Conservation (phyloP, 2,797 vertebrate species). For the Furcifer pardalis region DNA sequence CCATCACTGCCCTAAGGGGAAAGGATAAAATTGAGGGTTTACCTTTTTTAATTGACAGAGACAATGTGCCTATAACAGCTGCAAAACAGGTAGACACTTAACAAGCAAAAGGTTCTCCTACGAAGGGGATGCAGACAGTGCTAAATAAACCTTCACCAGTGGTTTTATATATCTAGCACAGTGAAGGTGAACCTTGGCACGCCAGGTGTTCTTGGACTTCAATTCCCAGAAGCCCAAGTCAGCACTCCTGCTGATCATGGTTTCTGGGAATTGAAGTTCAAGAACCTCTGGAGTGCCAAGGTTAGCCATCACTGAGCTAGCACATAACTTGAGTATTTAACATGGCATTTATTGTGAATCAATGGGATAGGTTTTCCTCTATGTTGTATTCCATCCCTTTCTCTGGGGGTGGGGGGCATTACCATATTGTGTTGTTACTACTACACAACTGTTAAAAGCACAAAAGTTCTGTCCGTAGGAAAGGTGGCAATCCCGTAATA, state of each 20-base stretch:
- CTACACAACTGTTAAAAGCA: background rate
- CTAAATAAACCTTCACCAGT: background rate
- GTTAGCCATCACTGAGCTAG: too few relatives aligned
- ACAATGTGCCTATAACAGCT: background rate
- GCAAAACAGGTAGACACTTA: background rate
- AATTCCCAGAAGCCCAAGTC: too few relatives aligned
- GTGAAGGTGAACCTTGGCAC: too few relatives aligned
- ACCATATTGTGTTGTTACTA: background rate
- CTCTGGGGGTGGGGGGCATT: background rate
- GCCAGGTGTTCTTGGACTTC: too few relatives aligned
- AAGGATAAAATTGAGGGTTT: background rate
- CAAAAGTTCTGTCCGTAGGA: background rate
- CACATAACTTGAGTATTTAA: background rate
- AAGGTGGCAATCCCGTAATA: background rate
- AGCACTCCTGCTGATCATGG: too few relatives aligned
- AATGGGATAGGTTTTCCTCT: background rate
- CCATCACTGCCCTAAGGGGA: too few relatives aligned
- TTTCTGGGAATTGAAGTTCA: too few relatives aligned
- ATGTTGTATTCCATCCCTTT: too few relatives aligned
- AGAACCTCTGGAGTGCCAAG: too few relatives aligned
- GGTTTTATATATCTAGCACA: background rate
- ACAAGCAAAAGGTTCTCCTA: background rate
- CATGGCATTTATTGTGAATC: background rate
- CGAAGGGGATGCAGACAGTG: background rate
- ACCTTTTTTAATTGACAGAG: background rate